Percentiles rank a stretch among this genome's conserved stretches.
phyloP scores from a whole-genome alignment of 2,797 vertebrate species.

The Takifugu ocellatus region DNA sequence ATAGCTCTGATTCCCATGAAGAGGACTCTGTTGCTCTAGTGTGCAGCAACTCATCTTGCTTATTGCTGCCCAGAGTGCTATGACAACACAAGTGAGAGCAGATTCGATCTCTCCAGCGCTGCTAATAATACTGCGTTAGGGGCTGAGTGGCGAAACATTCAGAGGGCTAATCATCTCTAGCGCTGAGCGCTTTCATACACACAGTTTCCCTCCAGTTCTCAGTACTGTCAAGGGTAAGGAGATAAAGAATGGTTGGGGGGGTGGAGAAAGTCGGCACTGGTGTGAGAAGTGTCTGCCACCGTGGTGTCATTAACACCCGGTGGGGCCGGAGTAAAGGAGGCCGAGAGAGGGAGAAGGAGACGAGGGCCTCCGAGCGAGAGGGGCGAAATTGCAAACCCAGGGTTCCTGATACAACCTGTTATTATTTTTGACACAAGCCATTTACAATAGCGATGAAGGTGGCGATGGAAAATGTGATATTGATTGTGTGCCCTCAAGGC shows the following conservation, averaged over 20 bases:
- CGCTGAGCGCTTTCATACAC: constrained; percentile 37
- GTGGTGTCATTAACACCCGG: constrained; percentile 71
- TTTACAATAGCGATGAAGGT: constrained; percentile 86
- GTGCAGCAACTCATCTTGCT: constrained; percentile 62
- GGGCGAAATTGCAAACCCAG: constrained; percentile 83
- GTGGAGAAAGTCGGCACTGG: constrained; percentile 34
- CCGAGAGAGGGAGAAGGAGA: constrained; percentile 37
- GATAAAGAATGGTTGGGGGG: constrained; percentile 53
- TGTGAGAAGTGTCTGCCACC: constrained; percentile 65
- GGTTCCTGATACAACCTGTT: constrained; percentile 84
- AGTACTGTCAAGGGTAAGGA: constrained; percentile 51
- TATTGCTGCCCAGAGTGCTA: constrained; percentile 58
- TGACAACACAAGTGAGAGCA: constrained; percentile 65
- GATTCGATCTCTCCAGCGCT: constrained; percentile 63
- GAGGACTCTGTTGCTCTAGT: constrained; percentile 47
- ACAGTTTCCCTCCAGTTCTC: constrained; percentile 40
- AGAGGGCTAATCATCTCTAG: constrained; percentile 54
- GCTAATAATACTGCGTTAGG: constrained; percentile 53
- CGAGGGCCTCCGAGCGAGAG: constrained; percentile 69
- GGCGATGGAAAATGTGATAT: constrained; percentile 86
- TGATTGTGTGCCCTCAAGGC: constrained; percentile 82
- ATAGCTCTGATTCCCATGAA: constrained; percentile 52
- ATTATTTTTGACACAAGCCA: constrained; percentile 88
- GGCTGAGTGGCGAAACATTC: constrained; percentile 40
- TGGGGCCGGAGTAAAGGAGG: constrained; percentile 53